A percentile compares a stretch with the other conserved stretches of the same genome.
These are phyloP conservation scores for Centropristis striata DNA, from an alignment of 2,113 vertebrate genomes.

Conservation along the genomic window DNA sequence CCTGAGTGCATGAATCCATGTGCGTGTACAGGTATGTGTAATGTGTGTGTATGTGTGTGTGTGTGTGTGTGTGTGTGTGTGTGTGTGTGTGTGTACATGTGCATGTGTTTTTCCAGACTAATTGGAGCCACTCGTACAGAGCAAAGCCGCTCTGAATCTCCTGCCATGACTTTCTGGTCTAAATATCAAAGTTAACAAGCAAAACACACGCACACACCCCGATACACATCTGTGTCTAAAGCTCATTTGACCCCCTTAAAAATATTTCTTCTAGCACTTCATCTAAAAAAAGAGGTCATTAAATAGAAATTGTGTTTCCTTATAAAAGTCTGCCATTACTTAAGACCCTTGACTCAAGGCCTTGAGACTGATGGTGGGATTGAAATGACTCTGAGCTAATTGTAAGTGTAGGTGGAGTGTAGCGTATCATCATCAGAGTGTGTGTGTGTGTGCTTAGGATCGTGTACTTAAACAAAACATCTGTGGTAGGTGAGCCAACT, in stretches of 20 bases:
- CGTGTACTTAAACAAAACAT: constrained; percentile 53
- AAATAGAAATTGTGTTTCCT: constrained; percentile 21
- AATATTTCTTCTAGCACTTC: background rate
- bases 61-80: constrained; percentile 6
- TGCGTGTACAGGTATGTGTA: constrained; percentile 16
- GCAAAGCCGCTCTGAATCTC: constrained; percentile 57
- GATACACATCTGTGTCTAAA: constrained; percentile 53
- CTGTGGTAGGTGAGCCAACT: constrained; percentile 40
- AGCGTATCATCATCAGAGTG: background rate
- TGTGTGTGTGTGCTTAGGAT: background rate
- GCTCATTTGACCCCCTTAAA: constrained; percentile 16
- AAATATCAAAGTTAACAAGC: constrained; percentile 68
- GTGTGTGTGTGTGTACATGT: constrained; percentile 12
- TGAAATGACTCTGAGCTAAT: constrained; percentile 37
- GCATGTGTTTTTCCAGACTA: constrained; percentile 53
- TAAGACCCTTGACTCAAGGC: background rate
- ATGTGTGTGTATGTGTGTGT: constrained; percentile 14
- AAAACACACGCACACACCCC: constrained; percentile 38
- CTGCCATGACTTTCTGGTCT: constrained; percentile 39
- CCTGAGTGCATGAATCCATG: background rate
- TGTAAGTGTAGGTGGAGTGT: constrained; percentile 24
- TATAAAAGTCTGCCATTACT: constrained; percentile 12
- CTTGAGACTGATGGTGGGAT: constrained; percentile 17
- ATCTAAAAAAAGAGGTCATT: constrained; percentile 28
- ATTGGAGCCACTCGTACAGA: constrained; percentile 66